These are phyloP conservation scores for Euglossa dilemma DNA, from an alignment of 1,140 invertebrate genomes.

Conservation along the genomic window DNA sequence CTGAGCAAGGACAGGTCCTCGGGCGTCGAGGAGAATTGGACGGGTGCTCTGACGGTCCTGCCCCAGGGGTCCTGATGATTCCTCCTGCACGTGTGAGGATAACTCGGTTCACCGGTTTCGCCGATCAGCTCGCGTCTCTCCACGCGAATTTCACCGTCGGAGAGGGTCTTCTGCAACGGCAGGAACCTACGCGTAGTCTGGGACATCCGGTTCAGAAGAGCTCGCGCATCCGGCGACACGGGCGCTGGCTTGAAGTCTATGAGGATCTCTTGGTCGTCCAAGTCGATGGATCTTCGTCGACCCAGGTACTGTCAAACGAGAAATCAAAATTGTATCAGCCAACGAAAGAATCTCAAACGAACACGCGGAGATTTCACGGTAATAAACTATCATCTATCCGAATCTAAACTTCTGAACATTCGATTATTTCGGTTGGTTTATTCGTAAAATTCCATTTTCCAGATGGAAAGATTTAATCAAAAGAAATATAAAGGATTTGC, in stretches of 20 bases:
- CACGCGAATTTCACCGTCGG: constrained; percentile 90
- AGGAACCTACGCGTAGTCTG: constrained; percentile 83
- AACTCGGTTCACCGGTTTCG: constrained; percentile 79
- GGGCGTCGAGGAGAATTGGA: constrained; percentile 82
- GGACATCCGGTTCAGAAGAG: constrained; percentile 80
- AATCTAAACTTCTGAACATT: no score
- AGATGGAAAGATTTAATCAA: no score
- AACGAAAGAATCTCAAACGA: no score
- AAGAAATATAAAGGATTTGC: no score
- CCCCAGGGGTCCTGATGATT: constrained; percentile 80
- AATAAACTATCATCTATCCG: no score
- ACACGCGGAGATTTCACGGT: no score
- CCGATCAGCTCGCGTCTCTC: constrained; percentile 83
- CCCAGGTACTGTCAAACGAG: constrained; percentile 41
- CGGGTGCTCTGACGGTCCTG: constrained; percentile 73
- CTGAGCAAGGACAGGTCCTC: constrained; percentile 79
- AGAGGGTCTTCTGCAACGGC: constrained; percentile 89
- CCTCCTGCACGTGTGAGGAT: constrained; percentile 79
- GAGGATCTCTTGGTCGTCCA: constrained; percentile 91
- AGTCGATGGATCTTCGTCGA: constrained; percentile 75
- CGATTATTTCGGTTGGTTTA: no score
- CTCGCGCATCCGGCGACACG: constrained; percentile 85
- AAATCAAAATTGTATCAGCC: no score
- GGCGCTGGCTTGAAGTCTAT: constrained; percentile 92
- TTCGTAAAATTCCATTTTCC: no score